Base-by-base conservation (phyloP, 2,888 invertebrate genomes). In the Watsonalla binaria region DNA sequence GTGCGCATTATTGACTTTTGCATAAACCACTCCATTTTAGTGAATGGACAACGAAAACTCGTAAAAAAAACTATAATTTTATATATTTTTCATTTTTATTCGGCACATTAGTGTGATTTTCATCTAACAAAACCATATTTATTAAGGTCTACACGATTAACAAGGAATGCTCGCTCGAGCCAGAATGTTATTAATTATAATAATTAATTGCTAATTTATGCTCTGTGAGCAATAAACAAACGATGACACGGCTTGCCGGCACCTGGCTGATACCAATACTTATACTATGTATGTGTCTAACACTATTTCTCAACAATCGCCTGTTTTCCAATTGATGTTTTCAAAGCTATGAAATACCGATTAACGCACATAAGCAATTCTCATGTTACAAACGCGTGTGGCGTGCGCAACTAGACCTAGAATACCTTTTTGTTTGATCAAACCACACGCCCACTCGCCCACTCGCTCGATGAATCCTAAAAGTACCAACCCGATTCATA, bases 181-280 rank as follows among this genome's bases (percentile, higher is more conserved):
- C 45, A 46, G 34, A 35, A 51, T 45, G 13, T 34, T 45, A 7
- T 65, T 68, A 72, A 76, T 77, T 74, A 77, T 63, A 70, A 74
- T 76, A 75, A 76, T 72, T 72, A 66, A 78, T 74, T 68, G 72
- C 70, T 77, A 80, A 80, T 80, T 76, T 80, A 83, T 82, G 66
- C 73, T 55, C 67, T 69, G 68, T 66, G 62, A 66, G 66, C 63
- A 58, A 73, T 72, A 71, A 72, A 76, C 72, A 71, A 68, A 11
- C 42, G 53, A 58, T 64, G 70, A 70, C 64, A 65, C 55, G 51
- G 54, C 42, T 11, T 11, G 5, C 49, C 50, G 61, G 69, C 72
- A 76, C 72, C 75, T 75, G 68, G 61, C 50, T 11, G 46, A 15
- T 34, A 52, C 47, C 39, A 48, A 45, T 53, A 47, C 53, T 6